Base-by-base conservation (phyloP, 2,797 vertebrate species). In the Lacerta agilis region DNA sequence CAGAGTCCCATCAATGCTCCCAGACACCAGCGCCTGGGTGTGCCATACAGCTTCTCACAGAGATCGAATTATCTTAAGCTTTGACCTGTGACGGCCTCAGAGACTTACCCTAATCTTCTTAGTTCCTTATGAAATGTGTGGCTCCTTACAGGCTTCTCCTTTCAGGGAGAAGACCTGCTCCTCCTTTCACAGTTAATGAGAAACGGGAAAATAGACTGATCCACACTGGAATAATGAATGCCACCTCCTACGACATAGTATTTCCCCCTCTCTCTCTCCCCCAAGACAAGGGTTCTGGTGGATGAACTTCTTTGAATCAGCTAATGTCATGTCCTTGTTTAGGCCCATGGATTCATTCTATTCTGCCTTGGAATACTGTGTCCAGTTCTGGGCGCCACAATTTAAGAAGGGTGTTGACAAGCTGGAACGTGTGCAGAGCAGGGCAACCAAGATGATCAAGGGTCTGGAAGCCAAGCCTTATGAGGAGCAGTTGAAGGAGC, bases 21-120 rank as follows among this genome's bases (percentile, higher is more conserved):
- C 79, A 55, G 87, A 69, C 90, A 77, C 7, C 38, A 41, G 38
- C 0, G 0, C 0, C 78, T 0, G 2, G 77, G 25, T 77, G n/a
- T 81, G 64, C 82, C 90, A 33, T 79, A 78, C 71, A 86, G 73
- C 90, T 94, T 94, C 91, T 95, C 94, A 94, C 94, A 95, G 92
- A 92, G 88, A 87, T 7, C 92, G 93, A 95, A 92, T 94, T 95
- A 95, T 96, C 92, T 91, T 94, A 94, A 92, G 93, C 93, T 95
- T 93, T 95, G 93, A 95, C 94, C 92, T 91, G 93, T 92, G 92
- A 91, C 79, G 58, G 92, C 94, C 92, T 89, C 86, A 94, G 92
- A 90, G 91, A 93, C 93, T 94, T 92, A 94, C 90, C 9, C 87
- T 93, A 90, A 95, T 94, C 92, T 95, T 90, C 92, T 92, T 94